Percentiles rank a stretch among this genome's conserved stretches.
These are phyloP conservation scores for Apantesis nais DNA, from an alignment of 2,888 invertebrate species.

Conservation along the genomic window DNA sequence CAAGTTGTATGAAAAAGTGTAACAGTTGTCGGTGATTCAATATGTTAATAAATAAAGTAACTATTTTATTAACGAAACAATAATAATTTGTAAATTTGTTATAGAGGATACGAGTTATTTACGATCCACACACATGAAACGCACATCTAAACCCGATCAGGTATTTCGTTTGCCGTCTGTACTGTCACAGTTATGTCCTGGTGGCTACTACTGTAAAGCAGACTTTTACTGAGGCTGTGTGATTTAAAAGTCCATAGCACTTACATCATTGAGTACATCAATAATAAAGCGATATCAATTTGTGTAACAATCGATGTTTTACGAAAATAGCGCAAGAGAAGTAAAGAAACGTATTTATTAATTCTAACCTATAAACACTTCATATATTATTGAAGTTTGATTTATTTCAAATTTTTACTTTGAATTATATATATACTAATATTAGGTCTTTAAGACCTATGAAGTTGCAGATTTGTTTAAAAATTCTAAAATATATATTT, in stretches of 20 bases:
- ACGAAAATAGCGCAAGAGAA: neutral
- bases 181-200: neutral
- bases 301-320: neutral
- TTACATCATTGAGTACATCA: neutral
- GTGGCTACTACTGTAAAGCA: neutral
- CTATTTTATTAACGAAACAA: too few species aligned
- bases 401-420: neutral
- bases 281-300: neutral
- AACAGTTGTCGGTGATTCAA: too few species aligned
- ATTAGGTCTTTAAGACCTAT: too few species aligned
- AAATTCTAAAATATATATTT: too few species aligned
- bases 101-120: too few species aligned
- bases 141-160: neutral
- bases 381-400: neutral
- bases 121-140: too few species aligned
- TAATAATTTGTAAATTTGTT: too few species aligned
- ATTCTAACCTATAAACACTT: neutral
- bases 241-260: neutral
- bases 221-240: neutral
- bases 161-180: neutral
- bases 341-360: neutral
- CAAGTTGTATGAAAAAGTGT: too few species aligned
- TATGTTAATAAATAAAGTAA: too few species aligned
- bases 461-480: too few species aligned
- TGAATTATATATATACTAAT: too few species aligned